These are phyloP conservation scores for Emmelina monodactyla DNA, from an alignment of 2,888 invertebrate genomes.

Conservation along the genomic window DNA sequence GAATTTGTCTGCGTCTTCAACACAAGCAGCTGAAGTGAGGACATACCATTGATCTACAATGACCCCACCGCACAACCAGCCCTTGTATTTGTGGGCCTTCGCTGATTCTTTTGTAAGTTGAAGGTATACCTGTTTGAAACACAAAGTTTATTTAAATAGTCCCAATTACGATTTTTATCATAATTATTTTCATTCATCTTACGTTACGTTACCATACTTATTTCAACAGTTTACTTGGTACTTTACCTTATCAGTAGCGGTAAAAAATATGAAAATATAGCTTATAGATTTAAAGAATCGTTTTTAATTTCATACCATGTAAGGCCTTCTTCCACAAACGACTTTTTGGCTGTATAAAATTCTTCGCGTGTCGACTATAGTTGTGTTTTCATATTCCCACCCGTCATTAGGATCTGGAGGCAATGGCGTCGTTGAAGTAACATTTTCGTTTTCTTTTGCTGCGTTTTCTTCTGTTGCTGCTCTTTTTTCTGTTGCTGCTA, in stretches of 20 bases:
- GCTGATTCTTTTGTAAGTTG: slow-evolving; percentile 54
- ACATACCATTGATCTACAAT: slow-evolving; percentile 44
- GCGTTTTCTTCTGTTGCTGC: no score
- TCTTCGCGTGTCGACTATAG: slow-evolving; percentile 39
- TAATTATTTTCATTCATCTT: no score
- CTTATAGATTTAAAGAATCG: background rate
- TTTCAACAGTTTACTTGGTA: no score
- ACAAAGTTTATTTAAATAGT: no score
- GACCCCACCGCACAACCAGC: slow-evolving; percentile 55
- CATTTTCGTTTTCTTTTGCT: no score
- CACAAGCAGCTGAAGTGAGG: slow-evolving; percentile 53
- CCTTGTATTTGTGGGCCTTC: slow-evolving; percentile 51
- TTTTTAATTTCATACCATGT: slow-evolving; percentile 37
- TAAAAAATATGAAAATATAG: no score
- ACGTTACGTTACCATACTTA: no score
- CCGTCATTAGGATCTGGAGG: no score
- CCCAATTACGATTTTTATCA: no score
- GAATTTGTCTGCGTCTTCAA: slow-evolving; percentile 54
- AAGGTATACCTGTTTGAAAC: slow-evolving; percentile 53
- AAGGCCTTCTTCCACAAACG: slow-evolving; percentile 35
- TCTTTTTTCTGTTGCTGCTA: background rate
- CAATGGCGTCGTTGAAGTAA: no score
- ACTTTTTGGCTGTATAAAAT: slow-evolving; percentile 44
- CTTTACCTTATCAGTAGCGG: no score
- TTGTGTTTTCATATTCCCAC: slow-evolving; percentile 46